phyloP scores from a whole-genome alignment of 2,797 vertebrate species.

The Myoxocephalus aenaeus region DNA sequence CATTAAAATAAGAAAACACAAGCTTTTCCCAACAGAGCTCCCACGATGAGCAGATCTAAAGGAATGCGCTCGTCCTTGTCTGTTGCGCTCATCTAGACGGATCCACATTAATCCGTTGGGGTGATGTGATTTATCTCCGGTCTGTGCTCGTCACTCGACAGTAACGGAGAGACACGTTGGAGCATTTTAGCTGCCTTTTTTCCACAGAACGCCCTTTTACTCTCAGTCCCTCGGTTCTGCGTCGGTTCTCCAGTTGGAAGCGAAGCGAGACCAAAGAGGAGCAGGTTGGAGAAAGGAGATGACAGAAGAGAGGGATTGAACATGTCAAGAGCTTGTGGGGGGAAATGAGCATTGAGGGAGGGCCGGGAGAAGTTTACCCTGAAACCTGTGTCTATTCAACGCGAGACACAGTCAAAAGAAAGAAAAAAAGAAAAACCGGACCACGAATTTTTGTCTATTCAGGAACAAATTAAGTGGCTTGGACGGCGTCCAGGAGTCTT shows the following conservation, averaged over 20 bases:
- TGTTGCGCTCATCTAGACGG: constrained; percentile 55
- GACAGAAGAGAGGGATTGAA: constrained; percentile 16
- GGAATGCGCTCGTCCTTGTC: constrained; percentile 58
- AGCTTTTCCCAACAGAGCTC: constrained; percentile 36
- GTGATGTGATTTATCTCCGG: constrained; percentile 76
- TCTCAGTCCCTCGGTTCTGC: constrained; percentile 16
- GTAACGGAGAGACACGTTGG: constrained; percentile 61
- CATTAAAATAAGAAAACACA: constrained; percentile 37
- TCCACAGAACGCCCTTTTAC: constrained; percentile 52
- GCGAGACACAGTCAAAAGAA: constrained; percentile 28
- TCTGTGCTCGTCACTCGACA: constrained; percentile 71
- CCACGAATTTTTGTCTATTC: constrained; percentile 56
- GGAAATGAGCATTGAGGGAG: constrained; percentile 13
- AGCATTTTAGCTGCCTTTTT: constrained; percentile 60
- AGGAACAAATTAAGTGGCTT: constrained; percentile 68
- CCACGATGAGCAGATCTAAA: constrained; percentile 22
- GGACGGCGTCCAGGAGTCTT: constrained; percentile 64
- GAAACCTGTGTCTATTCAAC: constrained; percentile 28
- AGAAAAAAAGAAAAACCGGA: constrained; percentile 24
- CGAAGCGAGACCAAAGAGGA: constrained; percentile 34
- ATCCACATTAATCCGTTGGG: constrained; percentile 65
- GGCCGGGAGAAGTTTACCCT: constrained; percentile 27
- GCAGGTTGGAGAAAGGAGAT: constrained; percentile 3
- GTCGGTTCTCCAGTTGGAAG: constrained; percentile 18
- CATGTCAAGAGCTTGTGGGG: not conserved